Conservation (phyloP, 23 tunicate genomes). For the Botrylloides violaceus region DNA sequence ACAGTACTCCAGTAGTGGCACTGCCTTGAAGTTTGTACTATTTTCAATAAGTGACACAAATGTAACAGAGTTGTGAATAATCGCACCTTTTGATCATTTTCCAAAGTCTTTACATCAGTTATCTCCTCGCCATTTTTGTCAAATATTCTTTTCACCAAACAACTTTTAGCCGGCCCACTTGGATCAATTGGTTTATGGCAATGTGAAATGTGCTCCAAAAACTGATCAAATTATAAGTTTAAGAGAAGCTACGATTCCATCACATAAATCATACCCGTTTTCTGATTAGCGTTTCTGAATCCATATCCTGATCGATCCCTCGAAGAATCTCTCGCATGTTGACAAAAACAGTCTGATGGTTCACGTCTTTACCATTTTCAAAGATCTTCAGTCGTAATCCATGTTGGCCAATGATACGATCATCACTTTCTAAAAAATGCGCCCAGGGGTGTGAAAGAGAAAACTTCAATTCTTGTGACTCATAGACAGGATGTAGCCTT, state of each 20-base stretch:
- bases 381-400: slow-evolving; percentile 50
- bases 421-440: slow-evolving; percentile 23
- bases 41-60: too few relatives aligned
- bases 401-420: slow-evolving; percentile 36
- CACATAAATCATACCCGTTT: slow-evolving; percentile 72
- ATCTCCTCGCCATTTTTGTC: slow-evolving; percentile 67
- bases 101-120: slow-evolving; percentile 28
- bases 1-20: too few relatives aligned
- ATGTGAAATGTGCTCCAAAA: slow-evolving; percentile 55
- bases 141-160: slow-evolving; percentile 42
- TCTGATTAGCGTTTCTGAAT: slow-evolving; percentile 23
- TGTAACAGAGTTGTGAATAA: too few relatives aligned
- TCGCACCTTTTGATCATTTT: slow-evolving; percentile 61
- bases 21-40: too few relatives aligned
- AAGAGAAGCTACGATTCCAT: too few relatives aligned
- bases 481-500: too few relatives aligned
- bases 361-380: slow-evolving; percentile 55
- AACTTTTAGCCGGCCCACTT: slow-evolving; percentile 63
- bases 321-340: slow-evolving; percentile 71
- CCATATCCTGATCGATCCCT: slow-evolving; percentile 38
- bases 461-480: too few relatives aligned
- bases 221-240: slow-evolving; percentile 27
- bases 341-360: slow-evolving; percentile 21
- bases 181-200: slow-evolving; percentile 80
- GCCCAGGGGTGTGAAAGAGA: background rate